phyloP scores from a whole-genome alignment of 2,797 vertebrate species.

The Coracias cyanogaster region DNA sequence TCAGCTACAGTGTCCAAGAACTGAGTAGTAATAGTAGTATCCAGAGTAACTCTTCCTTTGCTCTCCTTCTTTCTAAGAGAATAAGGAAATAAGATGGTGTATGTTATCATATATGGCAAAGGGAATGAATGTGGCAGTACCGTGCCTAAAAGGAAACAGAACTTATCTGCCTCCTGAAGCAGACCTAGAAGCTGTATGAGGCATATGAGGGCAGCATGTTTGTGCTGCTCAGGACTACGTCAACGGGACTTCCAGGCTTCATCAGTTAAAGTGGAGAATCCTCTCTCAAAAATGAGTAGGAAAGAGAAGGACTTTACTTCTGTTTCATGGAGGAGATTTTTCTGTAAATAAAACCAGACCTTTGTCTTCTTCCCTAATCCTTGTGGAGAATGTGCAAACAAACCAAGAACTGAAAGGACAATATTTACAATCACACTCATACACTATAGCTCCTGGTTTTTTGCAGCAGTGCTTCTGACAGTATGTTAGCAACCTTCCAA shows the following conservation, averaged over 20 bases:
- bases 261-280: not conserved
- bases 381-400: slow-evolving; percentile 6
- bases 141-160: not conserved
- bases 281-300: not conserved
- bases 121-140: not conserved
- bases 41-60: not conserved
- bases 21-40: not conserved
- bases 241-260: not conserved
- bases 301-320: not conserved
- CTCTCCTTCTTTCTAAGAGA: not conserved
- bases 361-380: slow-evolving; percentile 1
- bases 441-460: not conserved
- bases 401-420: not conserved
- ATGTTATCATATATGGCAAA: not conserved
- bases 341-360: slow-evolving; percentile 5
- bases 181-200: not conserved
- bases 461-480: not conserved
- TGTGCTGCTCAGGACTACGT: not conserved
- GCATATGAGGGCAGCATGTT: not conserved
- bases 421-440: not conserved
- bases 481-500: not conserved
- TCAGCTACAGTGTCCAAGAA: not conserved
- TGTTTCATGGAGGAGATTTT: not conserved
- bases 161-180: not conserved
- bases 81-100: not conserved